phyloP scores from a whole-genome alignment of 2,797 vertebrate species.

The Rhinogobio ventralis region DNA sequence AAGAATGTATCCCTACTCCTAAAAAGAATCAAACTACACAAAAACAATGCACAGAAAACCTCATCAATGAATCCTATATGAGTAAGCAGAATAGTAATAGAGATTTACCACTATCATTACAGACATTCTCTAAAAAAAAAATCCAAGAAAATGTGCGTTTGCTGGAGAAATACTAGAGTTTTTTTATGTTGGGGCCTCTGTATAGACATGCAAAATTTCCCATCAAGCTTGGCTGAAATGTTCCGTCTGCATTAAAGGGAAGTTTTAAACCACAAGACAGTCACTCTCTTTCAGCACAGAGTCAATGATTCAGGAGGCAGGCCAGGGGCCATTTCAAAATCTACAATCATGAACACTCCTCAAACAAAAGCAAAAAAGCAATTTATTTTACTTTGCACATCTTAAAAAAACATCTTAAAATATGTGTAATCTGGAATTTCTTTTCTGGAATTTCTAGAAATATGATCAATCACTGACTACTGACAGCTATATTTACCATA shows the following conservation, averaged over 20 bases:
- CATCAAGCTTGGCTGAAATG: conserved; percentile 24
- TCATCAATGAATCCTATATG: background rate
- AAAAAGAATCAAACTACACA: background rate
- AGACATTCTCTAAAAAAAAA: background rate
- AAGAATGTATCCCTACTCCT: background rate
- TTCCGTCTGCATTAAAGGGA: background rate
- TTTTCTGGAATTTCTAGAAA: background rate
- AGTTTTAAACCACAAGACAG: conserved; percentile 18
- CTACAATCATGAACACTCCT: conserved; percentile 20
- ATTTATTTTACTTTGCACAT: background rate
- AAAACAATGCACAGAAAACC: conserved; percentile 15
- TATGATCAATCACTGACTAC: background rate
- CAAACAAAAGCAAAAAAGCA: conserved; percentile 18
- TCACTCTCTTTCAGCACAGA: background rate
- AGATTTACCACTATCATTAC: background rate
- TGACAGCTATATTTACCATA: background rate
- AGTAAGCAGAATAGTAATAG: background rate
- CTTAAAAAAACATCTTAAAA: conserved; percentile 4
- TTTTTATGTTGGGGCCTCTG: background rate
- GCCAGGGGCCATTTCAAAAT: conserved; percentile 12
- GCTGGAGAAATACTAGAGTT: background rate
- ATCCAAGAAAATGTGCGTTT: background rate
- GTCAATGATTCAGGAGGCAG: conserved; percentile 39
- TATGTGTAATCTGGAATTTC: background rate
- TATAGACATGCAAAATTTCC: conserved; percentile 1